Evolutionary conservation across 23 tunicate species (phyloP).

Genomic region (Styela clava): DNA sequence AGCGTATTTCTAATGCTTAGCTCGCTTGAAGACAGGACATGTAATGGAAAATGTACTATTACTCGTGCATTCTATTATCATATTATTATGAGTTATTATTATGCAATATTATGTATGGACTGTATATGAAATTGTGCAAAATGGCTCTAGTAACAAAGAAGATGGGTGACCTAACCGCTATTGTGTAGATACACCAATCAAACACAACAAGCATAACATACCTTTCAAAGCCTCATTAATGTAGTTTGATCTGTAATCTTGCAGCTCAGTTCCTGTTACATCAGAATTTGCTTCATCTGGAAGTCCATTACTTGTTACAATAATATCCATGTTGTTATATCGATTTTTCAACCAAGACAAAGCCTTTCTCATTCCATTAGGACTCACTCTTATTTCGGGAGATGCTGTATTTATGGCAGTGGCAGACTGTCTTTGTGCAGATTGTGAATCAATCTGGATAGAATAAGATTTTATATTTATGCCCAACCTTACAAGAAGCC

Average conservation of each 20-base stretch:
- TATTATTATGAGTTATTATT: no score
- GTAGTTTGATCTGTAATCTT: constrained; percentile 25
- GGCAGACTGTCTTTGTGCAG: neutral
- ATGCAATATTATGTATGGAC: no score
- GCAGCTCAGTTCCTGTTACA: constrained; percentile 25
- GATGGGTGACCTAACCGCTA: no score
- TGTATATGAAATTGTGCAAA: no score
- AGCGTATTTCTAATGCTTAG: no score
- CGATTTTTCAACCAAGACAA: constrained; percentile 34
- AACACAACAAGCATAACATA: neutral
- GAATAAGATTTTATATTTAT: no score
- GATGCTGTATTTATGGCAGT: constrained; percentile 15
- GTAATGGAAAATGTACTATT: no score
- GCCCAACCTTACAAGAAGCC: no score
- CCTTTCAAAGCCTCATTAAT: constrained; percentile 77
- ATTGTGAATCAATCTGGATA: neutral
- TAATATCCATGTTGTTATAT: constrained; percentile 15
- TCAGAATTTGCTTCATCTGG: constrained; percentile 37
- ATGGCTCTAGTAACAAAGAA: no score
- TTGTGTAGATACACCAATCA: no score
- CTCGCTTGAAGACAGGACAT: no score
- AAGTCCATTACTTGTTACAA: constrained; percentile 55
- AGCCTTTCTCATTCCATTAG: constrained; percentile 49
- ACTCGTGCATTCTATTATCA: no score
- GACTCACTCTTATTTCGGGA: constrained; percentile 34